phyloP scores from a whole-genome alignment of 1,140 invertebrate genomes.

The Globodera rostochiensis region DNA sequence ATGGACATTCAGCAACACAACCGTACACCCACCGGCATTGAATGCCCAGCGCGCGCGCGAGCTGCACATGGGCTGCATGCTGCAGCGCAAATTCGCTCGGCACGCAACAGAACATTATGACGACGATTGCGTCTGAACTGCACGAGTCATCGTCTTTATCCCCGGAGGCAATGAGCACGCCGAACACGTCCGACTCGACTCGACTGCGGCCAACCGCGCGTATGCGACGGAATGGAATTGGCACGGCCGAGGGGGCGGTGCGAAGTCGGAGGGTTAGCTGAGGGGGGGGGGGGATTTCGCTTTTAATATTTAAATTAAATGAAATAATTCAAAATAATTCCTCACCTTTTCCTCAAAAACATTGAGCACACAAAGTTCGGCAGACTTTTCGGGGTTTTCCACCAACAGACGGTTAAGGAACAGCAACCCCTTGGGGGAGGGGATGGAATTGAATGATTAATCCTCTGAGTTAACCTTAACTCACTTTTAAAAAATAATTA shows the following conservation, averaged over 20 bases:
- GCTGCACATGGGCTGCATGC: background rate
- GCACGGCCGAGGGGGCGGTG: no score
- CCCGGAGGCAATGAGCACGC: background rate
- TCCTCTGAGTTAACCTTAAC: no score
- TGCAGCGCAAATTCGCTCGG: background rate
- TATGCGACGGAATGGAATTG: background rate
- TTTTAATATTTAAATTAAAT: no score
- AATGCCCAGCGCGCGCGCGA: background rate
- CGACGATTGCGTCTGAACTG: background rate
- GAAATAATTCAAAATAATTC: no score
- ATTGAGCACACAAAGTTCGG: background rate
- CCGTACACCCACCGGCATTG: background rate
- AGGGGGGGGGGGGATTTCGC: no score
- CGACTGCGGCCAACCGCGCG: background rate
- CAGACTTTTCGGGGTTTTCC: background rate
- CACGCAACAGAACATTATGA: background rate
- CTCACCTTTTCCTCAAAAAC: background rate
- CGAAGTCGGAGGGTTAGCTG: background rate
- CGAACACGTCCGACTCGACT: background rate
- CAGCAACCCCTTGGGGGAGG: background rate
- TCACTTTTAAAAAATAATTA: background rate
- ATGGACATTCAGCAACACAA: no score
- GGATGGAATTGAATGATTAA: background rate
- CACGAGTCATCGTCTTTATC: background rate
- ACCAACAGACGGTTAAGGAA: background rate